These are phyloP conservation scores for Zaprionus vittiger DNA, from an alignment of 1,140 invertebrate genomes.

Conservation along the genomic window DNA sequence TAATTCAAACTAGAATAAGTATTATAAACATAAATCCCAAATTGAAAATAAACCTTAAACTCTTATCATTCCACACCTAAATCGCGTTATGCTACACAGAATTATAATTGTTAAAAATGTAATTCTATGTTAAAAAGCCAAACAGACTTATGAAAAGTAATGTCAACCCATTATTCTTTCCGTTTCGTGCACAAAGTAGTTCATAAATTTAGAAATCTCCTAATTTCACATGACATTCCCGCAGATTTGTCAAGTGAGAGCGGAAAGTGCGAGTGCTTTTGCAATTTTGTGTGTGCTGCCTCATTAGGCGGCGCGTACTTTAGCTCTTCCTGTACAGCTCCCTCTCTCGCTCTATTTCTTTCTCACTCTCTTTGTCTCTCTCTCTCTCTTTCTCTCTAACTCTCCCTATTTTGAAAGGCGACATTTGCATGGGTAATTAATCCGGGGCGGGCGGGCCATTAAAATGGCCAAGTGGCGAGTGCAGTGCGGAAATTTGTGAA, in stretches of 20 bases:
- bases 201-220: background rate
- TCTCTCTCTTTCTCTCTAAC: background rate
- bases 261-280: background rate
- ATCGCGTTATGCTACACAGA: background rate
- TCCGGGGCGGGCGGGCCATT: slow-evolving; percentile 41
- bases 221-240: slow-evolving; percentile 4
- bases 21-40: too few relatives aligned
- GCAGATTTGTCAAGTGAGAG: slow-evolving; percentile 5
- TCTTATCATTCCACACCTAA: background rate
- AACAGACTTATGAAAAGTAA: background rate
- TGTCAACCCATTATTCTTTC: background rate
- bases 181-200: background rate
- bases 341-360: background rate
- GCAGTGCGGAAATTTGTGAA: slow-evolving; percentile 60
- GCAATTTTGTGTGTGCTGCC: slow-evolving; percentile 3
- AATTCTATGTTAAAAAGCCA: background rate
- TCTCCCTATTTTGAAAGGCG: background rate
- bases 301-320: slow-evolving; percentile 9
- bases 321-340: background rate
- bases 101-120: background rate
- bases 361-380: background rate
- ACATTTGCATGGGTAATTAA: slow-evolving; percentile 80
- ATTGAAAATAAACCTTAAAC: too few relatives aligned
- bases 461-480: slow-evolving; percentile 55
- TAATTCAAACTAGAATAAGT: too few relatives aligned